phyloP scores from a whole-genome alignment of 1,140 invertebrate genomes.

The Trinorchestia longiramus region DNA sequence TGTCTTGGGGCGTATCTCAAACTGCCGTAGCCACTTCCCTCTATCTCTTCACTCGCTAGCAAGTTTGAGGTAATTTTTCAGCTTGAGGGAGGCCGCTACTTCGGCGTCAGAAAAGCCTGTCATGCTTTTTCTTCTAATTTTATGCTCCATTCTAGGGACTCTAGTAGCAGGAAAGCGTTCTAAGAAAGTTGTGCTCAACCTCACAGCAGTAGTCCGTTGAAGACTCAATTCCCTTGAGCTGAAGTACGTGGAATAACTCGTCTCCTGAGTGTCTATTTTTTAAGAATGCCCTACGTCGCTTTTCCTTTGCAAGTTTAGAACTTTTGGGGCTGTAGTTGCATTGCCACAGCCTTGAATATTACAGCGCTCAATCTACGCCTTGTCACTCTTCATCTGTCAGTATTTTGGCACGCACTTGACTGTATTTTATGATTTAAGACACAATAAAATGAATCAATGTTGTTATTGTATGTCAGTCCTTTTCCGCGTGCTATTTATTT shows the following conservation, averaged over 20 bases:
- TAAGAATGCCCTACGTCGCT: not conserved
- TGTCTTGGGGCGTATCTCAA: slow-evolving; percentile 21
- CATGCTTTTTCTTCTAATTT: slow-evolving; percentile 10
- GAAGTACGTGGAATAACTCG: not conserved
- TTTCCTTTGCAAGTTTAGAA: not conserved
- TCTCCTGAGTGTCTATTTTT: not conserved
- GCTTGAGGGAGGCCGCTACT: not conserved
- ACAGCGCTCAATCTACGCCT: not conserved
- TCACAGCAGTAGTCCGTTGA: not conserved
- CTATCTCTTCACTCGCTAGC: not conserved
- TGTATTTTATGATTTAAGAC: not conserved
- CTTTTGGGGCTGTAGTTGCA: not conserved
- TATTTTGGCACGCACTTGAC: not conserved
- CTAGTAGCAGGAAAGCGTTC: not conserved
- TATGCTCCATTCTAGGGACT: not conserved
- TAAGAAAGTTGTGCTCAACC: not conserved
- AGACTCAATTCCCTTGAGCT: not conserved
- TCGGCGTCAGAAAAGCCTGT: not conserved
- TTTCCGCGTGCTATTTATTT: no score
- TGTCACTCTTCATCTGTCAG: not conserved
- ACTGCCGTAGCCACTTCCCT: not conserved
- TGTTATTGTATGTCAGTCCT: no score
- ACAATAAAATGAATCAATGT: not conserved
- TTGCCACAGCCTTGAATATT: not conserved
- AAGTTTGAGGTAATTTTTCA: slow-evolving; percentile 9